Evolutionary conservation across 1,140 invertebrate genomes (phyloP).

Genomic region (Zaprionus davidi): DNA sequence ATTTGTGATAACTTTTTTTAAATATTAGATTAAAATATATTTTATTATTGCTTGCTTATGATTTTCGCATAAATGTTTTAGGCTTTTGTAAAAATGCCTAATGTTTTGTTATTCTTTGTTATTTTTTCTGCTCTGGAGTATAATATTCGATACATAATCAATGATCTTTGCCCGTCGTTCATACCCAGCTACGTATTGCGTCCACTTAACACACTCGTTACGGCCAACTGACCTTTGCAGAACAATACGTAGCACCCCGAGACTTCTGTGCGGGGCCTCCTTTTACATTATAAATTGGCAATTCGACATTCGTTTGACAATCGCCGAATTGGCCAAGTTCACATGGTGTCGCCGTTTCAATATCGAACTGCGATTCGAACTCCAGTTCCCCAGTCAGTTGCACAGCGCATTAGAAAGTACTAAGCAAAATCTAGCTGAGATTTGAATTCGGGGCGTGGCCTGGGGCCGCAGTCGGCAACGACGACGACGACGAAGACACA

Average conservation of each 20-base stretch:
- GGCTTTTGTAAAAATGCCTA: too few species aligned
- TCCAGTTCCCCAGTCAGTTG: constrained; percentile 23
- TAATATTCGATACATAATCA: too few species aligned
- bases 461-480: constrained; percentile 16
- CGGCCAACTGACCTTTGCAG: constrained; percentile 63
- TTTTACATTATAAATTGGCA: constrained; percentile 49
- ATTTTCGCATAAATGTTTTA: too few species aligned
- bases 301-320: constrained; percentile 56
- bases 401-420: constrained; percentile 74
- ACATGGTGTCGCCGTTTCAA: constrained; percentile 52
- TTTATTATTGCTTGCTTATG: too few species aligned
- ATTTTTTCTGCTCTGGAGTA: too few species aligned
- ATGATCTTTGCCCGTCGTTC: neutral
- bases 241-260: constrained; percentile 8
- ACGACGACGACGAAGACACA: constrained; percentile 46
- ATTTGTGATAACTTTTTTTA: too few species aligned
- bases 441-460: constrained; percentile 57
- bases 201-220: constrained; percentile 23
- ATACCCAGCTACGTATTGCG: constrained; percentile 37
- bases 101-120: too few species aligned
- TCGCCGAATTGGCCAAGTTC: constrained; percentile 69
- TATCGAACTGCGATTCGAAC: constrained; percentile 18
- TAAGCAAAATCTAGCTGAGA: constrained; percentile 37
- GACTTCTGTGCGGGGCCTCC: constrained; percentile 13
- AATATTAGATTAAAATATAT: too few species aligned